Conservation (phyloP, 2,113 vertebrate genomes). For the Heterotilapia buettikoferi region DNA sequence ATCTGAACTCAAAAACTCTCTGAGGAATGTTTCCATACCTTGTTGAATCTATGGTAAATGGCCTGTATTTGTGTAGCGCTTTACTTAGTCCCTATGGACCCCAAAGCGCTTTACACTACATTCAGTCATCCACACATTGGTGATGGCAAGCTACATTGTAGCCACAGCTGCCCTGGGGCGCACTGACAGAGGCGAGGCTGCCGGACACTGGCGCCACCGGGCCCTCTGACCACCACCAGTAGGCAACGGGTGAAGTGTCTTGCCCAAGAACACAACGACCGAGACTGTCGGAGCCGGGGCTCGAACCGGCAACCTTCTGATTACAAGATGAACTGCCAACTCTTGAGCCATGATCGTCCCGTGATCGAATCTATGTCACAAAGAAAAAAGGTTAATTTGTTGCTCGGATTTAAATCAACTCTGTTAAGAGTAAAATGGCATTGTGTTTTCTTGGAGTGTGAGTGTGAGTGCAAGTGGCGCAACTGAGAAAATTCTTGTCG, state of each 20-base stretch:
- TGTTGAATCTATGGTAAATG: neutral
- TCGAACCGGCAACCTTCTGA: neutral
- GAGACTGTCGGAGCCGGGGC: neutral
- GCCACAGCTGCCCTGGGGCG: neutral
- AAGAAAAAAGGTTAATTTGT: neutral
- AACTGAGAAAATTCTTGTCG: neutral
- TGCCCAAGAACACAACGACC: neutral
- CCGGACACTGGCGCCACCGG: neutral
- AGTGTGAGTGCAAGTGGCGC: neutral
- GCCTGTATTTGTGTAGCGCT: fast-evolving
- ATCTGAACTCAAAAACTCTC: neutral
- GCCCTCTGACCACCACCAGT: neutral
- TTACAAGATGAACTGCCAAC: neutral
- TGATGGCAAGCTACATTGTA: neutral
- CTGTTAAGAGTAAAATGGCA: neutral
- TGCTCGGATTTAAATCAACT: neutral
- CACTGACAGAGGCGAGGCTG: fast-evolving
- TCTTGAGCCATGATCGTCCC: fast-evolving
- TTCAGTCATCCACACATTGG: neutral
- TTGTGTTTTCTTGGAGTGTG: neutral
- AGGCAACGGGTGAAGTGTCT: neutral
- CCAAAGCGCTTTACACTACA: neutral
- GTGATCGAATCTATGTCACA: neutral
- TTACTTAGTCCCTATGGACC: neutral
- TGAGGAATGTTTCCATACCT: neutral